Evolutionary conservation across 2,113 vertebrate genomes (phyloP).

Genomic region (Astatoreochromis straeleni): DNA sequence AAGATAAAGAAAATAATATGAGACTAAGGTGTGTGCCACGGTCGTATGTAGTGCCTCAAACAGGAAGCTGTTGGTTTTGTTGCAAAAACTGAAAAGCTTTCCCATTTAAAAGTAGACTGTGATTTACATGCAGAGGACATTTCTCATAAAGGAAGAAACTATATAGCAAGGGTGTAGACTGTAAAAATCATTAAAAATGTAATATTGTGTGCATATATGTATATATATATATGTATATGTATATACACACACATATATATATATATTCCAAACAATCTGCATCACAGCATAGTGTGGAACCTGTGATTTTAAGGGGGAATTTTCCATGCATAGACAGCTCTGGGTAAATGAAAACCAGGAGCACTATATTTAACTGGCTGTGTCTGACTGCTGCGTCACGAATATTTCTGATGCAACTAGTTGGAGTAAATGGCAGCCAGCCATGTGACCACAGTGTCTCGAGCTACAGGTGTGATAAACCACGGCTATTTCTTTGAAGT

Average conservation of each 20-base stretch:
- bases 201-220: rapidly evolving
- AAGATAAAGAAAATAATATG: not conserved
- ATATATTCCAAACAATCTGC: not conserved
- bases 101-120: not conserved
- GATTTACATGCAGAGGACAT: not conserved
- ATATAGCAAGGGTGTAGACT: not conserved
- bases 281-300: not conserved
- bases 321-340: constrained; percentile 26
- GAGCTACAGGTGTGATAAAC: not conserved
- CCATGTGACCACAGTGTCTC: constrained; percentile 25
- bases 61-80: not conserved
- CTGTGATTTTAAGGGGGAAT: not conserved
- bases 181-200: not conserved
- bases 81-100: not conserved
- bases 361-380: constrained; percentile 57
- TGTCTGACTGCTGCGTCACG: constrained; percentile 33
- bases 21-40: not conserved
- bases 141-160: not conserved
- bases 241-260: no score
- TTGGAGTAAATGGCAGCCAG: not conserved
- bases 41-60: not conserved
- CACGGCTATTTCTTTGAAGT: not conserved
- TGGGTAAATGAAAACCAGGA: constrained; percentile 15
- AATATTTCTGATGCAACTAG: constrained; percentile 57
- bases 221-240: not conserved